Percentiles rank a stretch among this genome's conserved stretches.
Conservation (phyloP, 2,888 invertebrate species). For the Cynaeus angustus region DNA sequence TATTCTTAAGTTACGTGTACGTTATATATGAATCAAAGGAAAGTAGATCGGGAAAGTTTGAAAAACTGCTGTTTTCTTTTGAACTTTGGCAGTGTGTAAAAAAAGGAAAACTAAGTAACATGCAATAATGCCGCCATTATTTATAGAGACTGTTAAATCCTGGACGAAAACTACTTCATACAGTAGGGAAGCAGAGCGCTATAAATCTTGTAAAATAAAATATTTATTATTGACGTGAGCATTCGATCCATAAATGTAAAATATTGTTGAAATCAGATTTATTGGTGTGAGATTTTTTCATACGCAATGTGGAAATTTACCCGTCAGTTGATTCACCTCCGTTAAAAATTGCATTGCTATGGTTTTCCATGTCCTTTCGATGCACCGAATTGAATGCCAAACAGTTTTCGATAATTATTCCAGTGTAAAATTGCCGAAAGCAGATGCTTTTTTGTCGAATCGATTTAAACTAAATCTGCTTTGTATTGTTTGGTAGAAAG, state of each 20-base stretch:
- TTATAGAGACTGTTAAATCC: conserved; percentile 59
- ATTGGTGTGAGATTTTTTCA: conserved; percentile 50
- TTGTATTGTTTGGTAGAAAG: conserved; percentile 20
- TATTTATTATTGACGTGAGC: conserved; percentile 56
- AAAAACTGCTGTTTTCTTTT: conserved; percentile 60
- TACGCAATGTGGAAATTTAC: conserved; percentile 47
- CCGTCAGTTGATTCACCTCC: conserved; percentile 34
- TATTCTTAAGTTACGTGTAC: conserved; percentile 61
- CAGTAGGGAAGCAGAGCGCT: conserved; percentile 51
- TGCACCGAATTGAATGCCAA: conserved; percentile 30
- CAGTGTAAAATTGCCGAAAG: conserved; percentile 23
- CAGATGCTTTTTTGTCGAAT: conserved; percentile 14
- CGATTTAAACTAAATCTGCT: conserved; percentile 12
- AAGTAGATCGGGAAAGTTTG: conserved; percentile 60
- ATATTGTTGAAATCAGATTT: conserved; percentile 56
- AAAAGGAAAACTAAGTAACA: conserved; percentile 59
- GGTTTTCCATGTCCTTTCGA: conserved; percentile 34
- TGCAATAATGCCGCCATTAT: conserved; percentile 61
- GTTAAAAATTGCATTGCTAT: conserved; percentile 30
- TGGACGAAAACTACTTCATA: conserved; percentile 55
- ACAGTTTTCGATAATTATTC: conserved; percentile 32
- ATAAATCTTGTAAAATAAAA: conserved; percentile 55
- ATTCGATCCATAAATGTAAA: conserved; percentile 57
- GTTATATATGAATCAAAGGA: conserved; percentile 61
- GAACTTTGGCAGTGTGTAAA: conserved; percentile 55